Percentiles rank a stretch among this genome's conserved stretches.
phyloP scores from a whole-genome alignment of 2,797 vertebrate species.

The Salmo trutta region DNA sequence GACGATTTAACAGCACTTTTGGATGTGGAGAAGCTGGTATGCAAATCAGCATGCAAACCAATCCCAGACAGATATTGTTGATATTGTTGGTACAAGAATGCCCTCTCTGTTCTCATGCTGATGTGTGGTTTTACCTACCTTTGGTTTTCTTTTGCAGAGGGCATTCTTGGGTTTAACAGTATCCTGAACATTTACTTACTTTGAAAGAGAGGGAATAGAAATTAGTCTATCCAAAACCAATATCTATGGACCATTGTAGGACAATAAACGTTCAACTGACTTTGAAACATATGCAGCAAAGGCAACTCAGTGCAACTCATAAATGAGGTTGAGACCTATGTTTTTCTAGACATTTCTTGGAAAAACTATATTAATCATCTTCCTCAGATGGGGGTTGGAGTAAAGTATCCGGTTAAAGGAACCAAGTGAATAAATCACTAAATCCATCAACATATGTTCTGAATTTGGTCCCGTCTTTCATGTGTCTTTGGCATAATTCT shows the following conservation, averaged over 20 bases:
- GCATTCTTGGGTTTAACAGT: conserved; percentile 65
- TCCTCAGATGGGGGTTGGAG: conserved; percentile 41
- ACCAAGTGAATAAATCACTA: conserved; percentile 37
- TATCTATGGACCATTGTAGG: conserved; percentile 26
- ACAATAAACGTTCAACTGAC: conserved; percentile 49
- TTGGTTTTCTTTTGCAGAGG: conserved; percentile 72
- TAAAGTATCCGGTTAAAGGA: conserved; percentile 16
- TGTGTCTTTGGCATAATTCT: conserved; percentile 20
- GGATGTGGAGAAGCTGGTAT: conserved; percentile 70
- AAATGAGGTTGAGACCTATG: not conserved
- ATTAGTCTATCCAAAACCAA: conserved; percentile 45
- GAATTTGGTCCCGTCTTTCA: conserved; percentile 35
- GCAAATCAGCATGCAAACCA: conserved; percentile 82
- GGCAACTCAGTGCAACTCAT: not conserved
- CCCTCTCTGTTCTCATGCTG: conserved; percentile 66
- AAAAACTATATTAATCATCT: conserved; percentile 13
- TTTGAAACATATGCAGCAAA: not conserved
- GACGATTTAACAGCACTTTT: conserved; percentile 70
- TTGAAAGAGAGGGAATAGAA: conserved; percentile 66
- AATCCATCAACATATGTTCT: conserved; percentile 42
- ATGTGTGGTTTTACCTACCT: conserved; percentile 65
- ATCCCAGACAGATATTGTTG: conserved; percentile 62
- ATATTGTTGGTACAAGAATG: conserved; percentile 38
- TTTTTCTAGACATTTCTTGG: conserved; percentile 21
- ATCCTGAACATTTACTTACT: conserved; percentile 73